Percentiles rank a stretch among this genome's conserved stretches.
Evolutionary conservation across 2,888 invertebrate genomes (phyloP).

Genomic region (Agriotes lineatus): DNA sequence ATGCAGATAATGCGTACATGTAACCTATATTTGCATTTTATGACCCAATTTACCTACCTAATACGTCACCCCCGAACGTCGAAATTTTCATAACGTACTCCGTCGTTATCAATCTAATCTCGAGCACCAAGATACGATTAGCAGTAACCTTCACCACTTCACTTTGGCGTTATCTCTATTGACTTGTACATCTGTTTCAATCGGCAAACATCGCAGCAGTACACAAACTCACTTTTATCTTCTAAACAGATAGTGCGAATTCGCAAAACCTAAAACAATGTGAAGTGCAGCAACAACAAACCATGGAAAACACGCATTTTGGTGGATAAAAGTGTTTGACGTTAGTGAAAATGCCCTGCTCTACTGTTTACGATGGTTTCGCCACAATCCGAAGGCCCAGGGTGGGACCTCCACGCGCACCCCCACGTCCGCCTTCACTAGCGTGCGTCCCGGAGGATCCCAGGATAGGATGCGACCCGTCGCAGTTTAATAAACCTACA

Average conservation of each 20-base stretch:
- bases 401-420: constrained; percentile 62
- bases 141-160: background rate
- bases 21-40: too few species aligned
- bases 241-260: background rate
- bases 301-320: too few species aligned
- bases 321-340: background rate
- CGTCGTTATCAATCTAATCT: too few species aligned
- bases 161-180: background rate
- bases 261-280: background rate
- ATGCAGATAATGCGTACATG: too few species aligned
- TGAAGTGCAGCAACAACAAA: background rate
- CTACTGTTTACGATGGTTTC: constrained; percentile 86
- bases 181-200: background rate
- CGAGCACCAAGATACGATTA: background rate
- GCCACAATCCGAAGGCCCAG: constrained; percentile 82
- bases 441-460: constrained; percentile 70
- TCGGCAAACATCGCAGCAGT: background rate
- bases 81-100: background rate
- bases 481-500: constrained; percentile 74
- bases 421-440: constrained; percentile 63
- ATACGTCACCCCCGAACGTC: too few species aligned
- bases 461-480: constrained; percentile 77
- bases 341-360: constrained; percentile 55
- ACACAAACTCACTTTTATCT: background rate
- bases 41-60: too few species aligned